Base-by-base conservation (phyloP, 2,888 invertebrate species). In the Scaptomyza caliginosa region DNA sequence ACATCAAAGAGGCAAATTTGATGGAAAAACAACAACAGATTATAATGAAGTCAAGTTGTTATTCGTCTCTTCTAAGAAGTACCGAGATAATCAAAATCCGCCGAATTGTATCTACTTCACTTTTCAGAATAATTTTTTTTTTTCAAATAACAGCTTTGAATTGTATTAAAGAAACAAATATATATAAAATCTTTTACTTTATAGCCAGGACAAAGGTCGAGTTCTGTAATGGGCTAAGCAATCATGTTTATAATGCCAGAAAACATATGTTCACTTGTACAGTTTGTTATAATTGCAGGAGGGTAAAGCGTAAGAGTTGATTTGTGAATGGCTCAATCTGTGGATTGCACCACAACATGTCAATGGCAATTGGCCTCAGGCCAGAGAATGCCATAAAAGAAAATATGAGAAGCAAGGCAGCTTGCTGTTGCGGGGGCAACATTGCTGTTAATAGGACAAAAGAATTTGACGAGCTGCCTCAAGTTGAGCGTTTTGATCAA, bases 401-500 rank as follows among this genome's bases (percentile, higher is more conserved):
- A 36, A 24, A 17, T 7, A 21, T 1, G 3, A 7, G 34, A 7
- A 1, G 13, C 21, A 28, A 52, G 34, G 32, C 26, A 28, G 43
- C 7, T 21, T 4, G n/a, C n/a, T 24, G 30, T 26, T 34, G 32
- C 17, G 17, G 10, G 38, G 38, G 38, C 10, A 17, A 19, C n/a
- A 19, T 10, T 8, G 46, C 30, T 30, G 36, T 66, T 60, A 60
- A 71, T 66, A 71, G 63, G 67, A 63, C 62, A 66, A 57, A 74
- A 67, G 67, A 71, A 74, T 75, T 75, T 74, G 74, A 75, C 49
- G 75, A 74, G 60, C 39, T 56, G 65, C 32, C 21, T 57, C 54
- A 49, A 63, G 57, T 72, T 62, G 73, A 58, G 75, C 59, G 56
- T 63, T 67, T 75, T 51, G 68, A 67, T 82, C 86, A 81, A 81